Base-by-base conservation (phyloP, 2,797 vertebrate genomes). In the Thaleichthys pacificus region DNA sequence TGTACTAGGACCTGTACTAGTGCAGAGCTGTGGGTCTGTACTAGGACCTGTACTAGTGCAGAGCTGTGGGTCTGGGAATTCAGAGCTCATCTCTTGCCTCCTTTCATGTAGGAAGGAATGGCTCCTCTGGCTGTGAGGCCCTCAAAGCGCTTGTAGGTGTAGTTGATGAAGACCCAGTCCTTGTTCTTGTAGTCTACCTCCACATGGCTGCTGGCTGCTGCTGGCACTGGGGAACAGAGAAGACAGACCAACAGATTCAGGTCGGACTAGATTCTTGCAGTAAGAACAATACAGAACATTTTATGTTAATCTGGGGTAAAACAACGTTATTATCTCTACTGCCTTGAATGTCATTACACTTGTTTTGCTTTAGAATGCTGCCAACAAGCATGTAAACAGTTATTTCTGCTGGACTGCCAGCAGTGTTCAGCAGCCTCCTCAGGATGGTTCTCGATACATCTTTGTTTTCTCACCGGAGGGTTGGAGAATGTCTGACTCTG, bases 101-200 rank as follows among this genome's bases (percentile, higher is more conserved):
- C 91, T 86, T 95, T 96, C 93, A 95, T 96, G 6, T 95, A 96
- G 72, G 94, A 95, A 19, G 95, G 95, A 35, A 96, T 95, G 4
- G 94, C 95, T n/a, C 95, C 95, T 73, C 95, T 91, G 14, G 95
- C 95, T 0, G 95, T 96, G 78, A 96, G 90, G 14, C 95, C 95
- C 83, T 96, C 95, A 0, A 96, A 96, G 74, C 95, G 94, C 66
- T 96, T 96, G 87, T 96, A 96, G 0, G 95, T 96, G 80, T 96
- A 96, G 77, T 96, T 96, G 87, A 96, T 93, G 82, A 96, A 96
- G 85, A 96, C 95, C 95, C 95, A 96, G 88, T 96, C 95, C 73
- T 96, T 96, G 88, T 92, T 96, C 88, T 96, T 96, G 80, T 94
- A 94, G 89, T 96, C 95, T 0, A 89, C 90, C 86, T 96, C 95